Conservation (phyloP, 2,888 invertebrate genomes). For the Agelastica alni region DNA sequence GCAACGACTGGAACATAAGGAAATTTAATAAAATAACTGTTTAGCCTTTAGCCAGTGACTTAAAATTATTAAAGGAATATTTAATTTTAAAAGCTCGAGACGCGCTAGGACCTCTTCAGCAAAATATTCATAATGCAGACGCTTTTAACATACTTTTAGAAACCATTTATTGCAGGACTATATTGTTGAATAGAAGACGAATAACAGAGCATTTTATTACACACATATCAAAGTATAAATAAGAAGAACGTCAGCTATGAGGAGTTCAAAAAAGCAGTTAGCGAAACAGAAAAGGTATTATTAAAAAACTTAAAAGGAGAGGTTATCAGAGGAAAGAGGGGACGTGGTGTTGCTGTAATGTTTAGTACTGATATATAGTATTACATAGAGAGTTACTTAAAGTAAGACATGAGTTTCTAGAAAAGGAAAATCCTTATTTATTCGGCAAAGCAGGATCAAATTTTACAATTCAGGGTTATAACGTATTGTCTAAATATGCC, state of each 20-base stretch:
- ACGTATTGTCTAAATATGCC: conserved; percentile 37
- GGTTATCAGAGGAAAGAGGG: conserved; percentile 25
- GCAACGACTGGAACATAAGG: background rate
- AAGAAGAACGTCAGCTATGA: conserved; percentile 21
- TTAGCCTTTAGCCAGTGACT: background rate
- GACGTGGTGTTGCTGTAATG: conserved; percentile 23
- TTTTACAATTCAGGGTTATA: conserved; percentile 35
- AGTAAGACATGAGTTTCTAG: conserved; percentile 13
- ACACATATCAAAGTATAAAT: conserved; percentile 4
- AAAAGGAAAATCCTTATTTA: conserved; percentile 23
- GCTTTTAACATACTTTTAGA: background rate
- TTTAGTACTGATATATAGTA: conserved; percentile 38
- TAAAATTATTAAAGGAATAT: background rate
- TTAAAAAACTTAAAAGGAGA: conserved; percentile 28
- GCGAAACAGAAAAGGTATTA: conserved; percentile 11
- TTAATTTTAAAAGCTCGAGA: background rate
- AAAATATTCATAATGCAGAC: background rate
- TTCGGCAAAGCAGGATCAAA: conserved; percentile 24
- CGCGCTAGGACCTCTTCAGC: background rate
- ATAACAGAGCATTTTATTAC: conserved; percentile 31
- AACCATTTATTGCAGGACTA: background rate
- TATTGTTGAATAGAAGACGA: conserved; percentile 15
- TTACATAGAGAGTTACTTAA: conserved; percentile 27
- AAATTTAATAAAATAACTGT: background rate
- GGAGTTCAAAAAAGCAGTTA: conserved; percentile 25